Base-by-base conservation (phyloP, 2,888 invertebrate genomes). In the Dendrolimus houi region DNA sequence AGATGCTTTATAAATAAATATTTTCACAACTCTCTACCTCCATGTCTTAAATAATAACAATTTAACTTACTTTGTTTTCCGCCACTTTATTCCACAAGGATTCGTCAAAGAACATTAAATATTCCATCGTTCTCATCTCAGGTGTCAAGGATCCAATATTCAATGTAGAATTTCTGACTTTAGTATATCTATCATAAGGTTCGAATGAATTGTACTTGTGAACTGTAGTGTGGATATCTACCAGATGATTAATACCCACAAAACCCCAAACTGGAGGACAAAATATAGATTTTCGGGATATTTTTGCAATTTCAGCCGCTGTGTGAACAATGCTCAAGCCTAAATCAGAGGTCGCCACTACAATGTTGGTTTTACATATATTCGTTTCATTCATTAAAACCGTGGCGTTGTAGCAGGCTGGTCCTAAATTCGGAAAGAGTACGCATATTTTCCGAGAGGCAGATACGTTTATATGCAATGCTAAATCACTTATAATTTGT, bases 201-300 rank as follows among this genome's bases (percentile, higher is more conserved):
- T 85, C 75, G 68, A 90, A 91, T 52, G 87, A 74, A 63, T 92
- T 81, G 60, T 90, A 91, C 68, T 84, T 88, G 65, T 92, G 91
- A 55, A 92, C 68, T n/a, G 91, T 91, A 53, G 88, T 91, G 58
- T 76, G 78, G 13, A 92, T 71, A 71, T 93, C 93, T 8, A 93
- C 85, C 58, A 92, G 84, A 52, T 91, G 87, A 67, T 91, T 92
- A 29, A 92, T 72, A 12, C 93, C 93, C 41, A 92, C 81, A 64
- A 92, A 93, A 9, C 94, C 94, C 93, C 93, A 94, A 7, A 94
- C 93, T 42, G 93, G 93, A 9, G 93, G 92, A 58, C 92, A 92
- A 68, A 90, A 89, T 66, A 93, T 87, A 66, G 89, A 83, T 64
- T 77, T 76, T 59, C 90, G 63, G 0, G 90, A 84, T 10, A 92